phyloP scores from a whole-genome alignment of 2,113 vertebrate species.

The Embiotoca jacksoni region DNA sequence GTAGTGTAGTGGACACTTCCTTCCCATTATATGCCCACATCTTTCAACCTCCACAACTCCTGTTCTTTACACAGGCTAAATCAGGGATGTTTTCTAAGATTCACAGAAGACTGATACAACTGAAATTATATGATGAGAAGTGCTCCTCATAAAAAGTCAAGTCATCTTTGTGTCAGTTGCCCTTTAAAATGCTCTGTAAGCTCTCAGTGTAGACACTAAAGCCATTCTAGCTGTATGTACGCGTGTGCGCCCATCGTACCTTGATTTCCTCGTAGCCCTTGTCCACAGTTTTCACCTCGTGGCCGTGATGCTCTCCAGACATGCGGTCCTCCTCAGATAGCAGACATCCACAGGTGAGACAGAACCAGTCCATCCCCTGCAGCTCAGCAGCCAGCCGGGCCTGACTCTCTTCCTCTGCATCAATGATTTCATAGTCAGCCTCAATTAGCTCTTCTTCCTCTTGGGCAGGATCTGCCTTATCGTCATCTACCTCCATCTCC shows the following conservation, averaged over 20 bases:
- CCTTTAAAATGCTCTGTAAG: too few species aligned
- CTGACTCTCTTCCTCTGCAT: constrained; percentile 83
- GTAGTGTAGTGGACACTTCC: not conserved
- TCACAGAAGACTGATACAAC: too few species aligned
- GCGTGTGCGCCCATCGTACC: constrained; percentile 73
- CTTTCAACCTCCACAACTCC: not conserved
- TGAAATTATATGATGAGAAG: too few species aligned
- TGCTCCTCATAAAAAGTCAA: too few species aligned
- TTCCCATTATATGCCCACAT: not conserved
- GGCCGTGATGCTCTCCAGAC: constrained; percentile 87
- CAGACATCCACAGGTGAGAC: constrained; percentile 88
- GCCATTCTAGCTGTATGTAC: too few species aligned
- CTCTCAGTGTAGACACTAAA: too few species aligned
- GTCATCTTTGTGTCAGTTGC: too few species aligned
- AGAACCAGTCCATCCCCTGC: constrained; percentile 89
- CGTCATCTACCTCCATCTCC: constrained; percentile 32
- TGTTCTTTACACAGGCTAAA: not conserved
- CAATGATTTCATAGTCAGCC: constrained; percentile 85
- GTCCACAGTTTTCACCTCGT: constrained; percentile 88
- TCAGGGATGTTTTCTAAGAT: too few species aligned
- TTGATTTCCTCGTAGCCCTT: constrained; percentile 88
- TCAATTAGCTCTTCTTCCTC: constrained; percentile 82
- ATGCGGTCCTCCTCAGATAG: constrained; percentile 86
- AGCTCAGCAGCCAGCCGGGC: constrained; percentile 84
- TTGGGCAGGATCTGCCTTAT: constrained; percentile 32